Percentiles rank a stretch among this genome's conserved stretches.
These are phyloP conservation scores for Machimus atricapillus DNA, from an alignment of 2,888 invertebrate genomes.

Conservation along the genomic window DNA sequence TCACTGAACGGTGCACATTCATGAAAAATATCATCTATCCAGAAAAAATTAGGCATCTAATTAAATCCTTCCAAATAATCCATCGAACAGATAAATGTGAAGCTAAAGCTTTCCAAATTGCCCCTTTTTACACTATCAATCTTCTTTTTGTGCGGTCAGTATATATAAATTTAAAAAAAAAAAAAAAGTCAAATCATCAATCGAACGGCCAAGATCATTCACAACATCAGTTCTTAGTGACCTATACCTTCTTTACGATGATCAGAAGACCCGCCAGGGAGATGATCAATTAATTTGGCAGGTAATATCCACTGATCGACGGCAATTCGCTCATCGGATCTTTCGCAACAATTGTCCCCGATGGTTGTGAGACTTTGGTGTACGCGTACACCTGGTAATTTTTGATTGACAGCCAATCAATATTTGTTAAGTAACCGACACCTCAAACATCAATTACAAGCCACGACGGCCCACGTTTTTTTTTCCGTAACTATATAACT, in stretches of 20 bases:
- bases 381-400: neutral
- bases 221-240: neutral
- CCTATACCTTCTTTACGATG: neutral
- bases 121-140: neutral
- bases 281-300: slow-evolving; percentile 14
- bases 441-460: slow-evolving; percentile 5
- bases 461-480: neutral
- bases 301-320: slow-evolving; percentile 6
- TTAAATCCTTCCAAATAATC: neutral
- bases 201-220: neutral
- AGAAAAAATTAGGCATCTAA: neutral
- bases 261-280: neutral
- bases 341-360: neutral
- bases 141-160: neutral
- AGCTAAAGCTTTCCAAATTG: neutral
- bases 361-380: neutral
- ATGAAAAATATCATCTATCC: neutral
- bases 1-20: neutral
- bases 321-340: neutral
- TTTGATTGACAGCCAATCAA: slow-evolving; percentile 27
- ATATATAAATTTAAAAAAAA: neutral
- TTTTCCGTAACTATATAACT: neutral
- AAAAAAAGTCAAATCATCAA: neutral
- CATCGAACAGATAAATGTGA: neutral
- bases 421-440: slow-evolving; percentile 28